Percentiles rank a stretch among this genome's conserved stretches.
Conservation (phyloP, 2,113 vertebrate genomes). For the Ahaetulla prasina region DNA sequence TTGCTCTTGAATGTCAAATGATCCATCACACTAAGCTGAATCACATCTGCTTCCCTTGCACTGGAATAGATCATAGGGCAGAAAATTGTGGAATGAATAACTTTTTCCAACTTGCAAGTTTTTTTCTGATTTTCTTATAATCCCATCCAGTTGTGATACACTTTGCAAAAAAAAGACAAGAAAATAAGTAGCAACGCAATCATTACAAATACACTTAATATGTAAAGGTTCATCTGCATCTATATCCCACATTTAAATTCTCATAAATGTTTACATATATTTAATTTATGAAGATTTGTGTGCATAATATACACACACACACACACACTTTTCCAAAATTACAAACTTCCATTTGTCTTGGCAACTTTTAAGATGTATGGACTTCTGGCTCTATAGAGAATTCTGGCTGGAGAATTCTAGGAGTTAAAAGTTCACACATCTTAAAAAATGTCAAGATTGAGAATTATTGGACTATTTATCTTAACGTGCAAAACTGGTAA, state of each 20-base stretch:
- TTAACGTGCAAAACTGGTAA: too few species aligned
- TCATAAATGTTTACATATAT: background rate
- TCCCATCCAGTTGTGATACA: background rate
- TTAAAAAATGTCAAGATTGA: background rate
- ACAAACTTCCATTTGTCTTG: background rate
- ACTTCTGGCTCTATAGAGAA: background rate
- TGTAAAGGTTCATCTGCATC: background rate
- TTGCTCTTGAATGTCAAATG: constrained; percentile 6
- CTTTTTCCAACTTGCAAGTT: background rate
- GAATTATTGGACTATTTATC: background rate
- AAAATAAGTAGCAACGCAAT: background rate
- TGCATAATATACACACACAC: background rate
- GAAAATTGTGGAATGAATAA: background rate
- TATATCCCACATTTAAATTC: background rate
- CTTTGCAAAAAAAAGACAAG: background rate
- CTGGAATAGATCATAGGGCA: background rate
- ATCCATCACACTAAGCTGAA: constrained; percentile 12
- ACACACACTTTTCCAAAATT: background rate
- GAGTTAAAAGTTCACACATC: background rate
- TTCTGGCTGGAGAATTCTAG: background rate
- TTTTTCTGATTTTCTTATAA: background rate
- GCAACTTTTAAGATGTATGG: background rate
- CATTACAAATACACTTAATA: background rate
- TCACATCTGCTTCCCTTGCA: background rate
- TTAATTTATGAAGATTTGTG: background rate